Percentiles rank a stretch among this genome's conserved stretches.
Conservation (phyloP, 2,113 vertebrate species). For the Bostrychus sinensis region DNA sequence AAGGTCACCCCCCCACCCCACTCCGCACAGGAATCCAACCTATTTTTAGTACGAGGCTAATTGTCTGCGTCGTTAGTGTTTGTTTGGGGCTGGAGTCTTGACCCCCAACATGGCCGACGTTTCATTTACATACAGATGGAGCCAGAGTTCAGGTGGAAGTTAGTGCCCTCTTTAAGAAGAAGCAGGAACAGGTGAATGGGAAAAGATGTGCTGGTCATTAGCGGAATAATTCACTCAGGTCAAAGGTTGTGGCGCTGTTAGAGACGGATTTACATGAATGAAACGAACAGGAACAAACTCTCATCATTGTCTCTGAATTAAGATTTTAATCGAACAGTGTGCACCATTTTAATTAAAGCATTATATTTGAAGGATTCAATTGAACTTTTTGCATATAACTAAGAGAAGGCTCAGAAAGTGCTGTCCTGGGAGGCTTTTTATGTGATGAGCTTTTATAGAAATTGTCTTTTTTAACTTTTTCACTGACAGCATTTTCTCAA, state of each 20-base stretch:
- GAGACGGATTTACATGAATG: neutral
- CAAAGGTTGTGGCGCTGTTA: neutral
- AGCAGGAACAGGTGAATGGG: neutral
- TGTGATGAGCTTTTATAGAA: too few relatives aligned
- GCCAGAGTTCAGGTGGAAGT: neutral
- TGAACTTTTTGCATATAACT: too few relatives aligned
- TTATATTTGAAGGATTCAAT: too few relatives aligned
- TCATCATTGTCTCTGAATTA: too few relatives aligned
- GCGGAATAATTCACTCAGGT: neutral
- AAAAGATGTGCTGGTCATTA: constrained; percentile 5
- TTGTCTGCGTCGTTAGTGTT: constrained; percentile 65
- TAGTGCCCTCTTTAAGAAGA: neutral
- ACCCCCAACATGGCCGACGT: constrained; percentile 33
- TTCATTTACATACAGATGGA: constrained; percentile 37
- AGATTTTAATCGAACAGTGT: too few relatives aligned
- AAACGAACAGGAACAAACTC: neutral
- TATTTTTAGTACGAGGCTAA: too few relatives aligned
- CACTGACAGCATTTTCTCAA: too few relatives aligned
- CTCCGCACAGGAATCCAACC: constrained; percentile 65
- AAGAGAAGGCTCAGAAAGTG: too few relatives aligned
- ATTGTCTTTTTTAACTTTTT: too few relatives aligned
- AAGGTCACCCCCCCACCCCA: constrained; percentile 38
- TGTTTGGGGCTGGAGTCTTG: constrained; percentile 56
- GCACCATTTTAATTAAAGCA: too few relatives aligned
- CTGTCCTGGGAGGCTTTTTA: too few relatives aligned